Conservation (phyloP, 2,888 invertebrate species). For the Aporophyla nigra region DNA sequence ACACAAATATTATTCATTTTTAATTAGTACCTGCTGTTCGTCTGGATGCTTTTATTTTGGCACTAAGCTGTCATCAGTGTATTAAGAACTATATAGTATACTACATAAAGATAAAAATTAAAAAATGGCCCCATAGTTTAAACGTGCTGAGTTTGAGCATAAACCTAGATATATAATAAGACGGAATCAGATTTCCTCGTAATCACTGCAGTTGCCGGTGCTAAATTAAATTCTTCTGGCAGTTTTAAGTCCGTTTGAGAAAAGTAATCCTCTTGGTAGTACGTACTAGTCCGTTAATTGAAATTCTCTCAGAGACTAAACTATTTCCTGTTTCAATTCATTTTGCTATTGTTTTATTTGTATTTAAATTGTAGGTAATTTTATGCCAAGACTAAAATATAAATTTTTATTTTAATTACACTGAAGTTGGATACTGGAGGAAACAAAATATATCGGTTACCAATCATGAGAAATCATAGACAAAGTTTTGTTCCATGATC, state of each 20-base stretch:
- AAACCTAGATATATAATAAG: neutral
- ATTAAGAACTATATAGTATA: no score
- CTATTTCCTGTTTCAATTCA: slow-evolving; percentile 6
- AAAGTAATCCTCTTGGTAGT: slow-evolving; percentile 42
- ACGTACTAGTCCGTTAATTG: slow-evolving; percentile 25
- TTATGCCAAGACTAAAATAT: accelerated
- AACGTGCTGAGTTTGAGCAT: neutral
- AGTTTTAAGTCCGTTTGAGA: slow-evolving; percentile 33
- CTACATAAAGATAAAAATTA: no score
- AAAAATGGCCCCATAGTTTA: neutral
- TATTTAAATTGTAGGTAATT: neutral
- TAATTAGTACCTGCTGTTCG: no score
- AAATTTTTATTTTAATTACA: neutral
- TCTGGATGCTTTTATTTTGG: no score
- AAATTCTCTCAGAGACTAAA: slow-evolving; percentile 35
- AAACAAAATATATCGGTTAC: neutral
- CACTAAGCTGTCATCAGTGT: no score
- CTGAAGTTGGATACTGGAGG: neutral
- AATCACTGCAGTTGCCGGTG: slow-evolving; percentile 49
- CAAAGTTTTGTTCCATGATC: neutral
- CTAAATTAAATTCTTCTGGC: slow-evolving; percentile 61
- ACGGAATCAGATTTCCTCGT: slow-evolving; percentile 31
- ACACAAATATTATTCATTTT: no score
- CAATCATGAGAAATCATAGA: neutral
- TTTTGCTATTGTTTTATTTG: neutral